A percentile compares a stretch with the other conserved stretches of the same genome.
These are phyloP conservation scores for Eupithecia vulgata DNA, from an alignment of 2,888 invertebrate genomes.

Conservation along the genomic window DNA sequence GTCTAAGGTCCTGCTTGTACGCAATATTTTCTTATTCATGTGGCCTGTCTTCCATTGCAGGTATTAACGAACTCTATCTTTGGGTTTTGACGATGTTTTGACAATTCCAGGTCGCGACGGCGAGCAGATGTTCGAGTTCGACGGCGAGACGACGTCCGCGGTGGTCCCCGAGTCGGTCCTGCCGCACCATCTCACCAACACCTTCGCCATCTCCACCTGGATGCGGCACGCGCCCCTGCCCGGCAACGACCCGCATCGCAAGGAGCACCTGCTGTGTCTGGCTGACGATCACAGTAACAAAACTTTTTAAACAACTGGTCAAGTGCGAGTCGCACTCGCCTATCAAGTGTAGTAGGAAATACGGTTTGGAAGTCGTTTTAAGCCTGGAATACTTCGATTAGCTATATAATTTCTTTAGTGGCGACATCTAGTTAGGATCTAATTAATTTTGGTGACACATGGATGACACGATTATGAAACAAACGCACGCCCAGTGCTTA, in stretches of 20 bases:
- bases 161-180: constrained; percentile 91
- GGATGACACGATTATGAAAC: neutral
- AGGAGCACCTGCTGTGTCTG: constrained; percentile 98
- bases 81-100: neutral
- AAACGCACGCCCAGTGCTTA: neutral
- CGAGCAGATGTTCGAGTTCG: constrained; percentile 97
- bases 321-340: neutral
- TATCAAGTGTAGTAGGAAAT: neutral
- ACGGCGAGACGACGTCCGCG: constrained; percentile 93
- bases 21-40: neutral
- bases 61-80: neutral
- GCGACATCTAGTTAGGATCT: neutral
- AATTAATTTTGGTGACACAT: neutral
- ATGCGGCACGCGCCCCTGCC: constrained; percentile 94
- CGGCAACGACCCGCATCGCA: constrained; percentile 93
- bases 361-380: neutral
- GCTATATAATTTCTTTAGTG: too few species aligned
- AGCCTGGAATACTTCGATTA: too few species aligned
- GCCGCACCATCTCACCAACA: constrained; percentile 89
- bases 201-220: constrained; percentile 97
- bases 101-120: constrained; percentile 85
- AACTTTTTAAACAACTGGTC: neutral
- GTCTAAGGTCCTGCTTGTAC: neutral
- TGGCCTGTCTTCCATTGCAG: neutral
- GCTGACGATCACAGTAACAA: constrained; percentile 98